Base-by-base conservation (phyloP, 2,797 vertebrate genomes). In the Perodicticus potto region DNA sequence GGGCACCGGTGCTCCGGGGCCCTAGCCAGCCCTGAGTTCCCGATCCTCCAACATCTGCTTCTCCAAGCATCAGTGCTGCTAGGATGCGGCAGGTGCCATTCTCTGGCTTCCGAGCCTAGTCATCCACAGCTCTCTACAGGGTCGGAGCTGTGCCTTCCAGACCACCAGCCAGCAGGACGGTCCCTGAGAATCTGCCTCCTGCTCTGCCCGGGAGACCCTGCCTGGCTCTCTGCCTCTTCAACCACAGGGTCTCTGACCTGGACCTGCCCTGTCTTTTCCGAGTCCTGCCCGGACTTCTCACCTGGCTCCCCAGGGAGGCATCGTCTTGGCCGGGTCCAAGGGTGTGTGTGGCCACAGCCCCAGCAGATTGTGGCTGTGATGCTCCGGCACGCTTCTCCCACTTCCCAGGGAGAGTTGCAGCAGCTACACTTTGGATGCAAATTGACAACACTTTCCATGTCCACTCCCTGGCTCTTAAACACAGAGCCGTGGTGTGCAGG, bases 401-500 rank as follows among this genome's bases (percentile, higher is more conserved):
- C 12, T 7, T 43, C 49, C 89, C 76, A 0, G 0, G 20, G 25
- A 13, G 63, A 57, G 25, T 14, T 7, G 7, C 8, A 17, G 63
- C 2, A 10, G 37, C 67, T 25, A 17, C 45, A 16, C 43, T 45
- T 19, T 16, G 25, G 25, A 11, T 40, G 22, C 59, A 78, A 43
- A 37, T 2, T 25, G 13, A n/a, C 2, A 3, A 19, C 6, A 3
- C 13, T 6, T 14, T 45, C 17, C 7, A 7, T 0, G 12, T 8
- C 43, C 40, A 3, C 23, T 23, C 20, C 13, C 77, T 7, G 19
- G 59, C 25, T 63, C 77, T 93, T 27, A 12, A 22, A 9, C 29
- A 4, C 1, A 6, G 65, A 32, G 43, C 59, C 4, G 0, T 4
- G 0, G 43, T 0, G 5, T 23, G 22, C 23, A 29, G 27, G 69